Conservation (phyloP, 2,888 invertebrate genomes). For the Mythimna loreyi region DNA sequence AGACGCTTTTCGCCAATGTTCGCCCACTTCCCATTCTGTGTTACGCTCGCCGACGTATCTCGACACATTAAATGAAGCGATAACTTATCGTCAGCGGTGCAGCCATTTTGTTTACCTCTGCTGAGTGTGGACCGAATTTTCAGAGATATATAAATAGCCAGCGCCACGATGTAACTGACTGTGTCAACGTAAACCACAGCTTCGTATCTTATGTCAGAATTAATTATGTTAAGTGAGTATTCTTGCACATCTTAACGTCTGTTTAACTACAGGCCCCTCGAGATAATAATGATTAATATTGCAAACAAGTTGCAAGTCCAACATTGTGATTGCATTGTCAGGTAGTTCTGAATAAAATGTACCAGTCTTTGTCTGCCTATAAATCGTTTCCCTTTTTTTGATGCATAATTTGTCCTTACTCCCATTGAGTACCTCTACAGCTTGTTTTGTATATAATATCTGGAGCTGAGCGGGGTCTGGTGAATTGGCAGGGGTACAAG, state of each 20-base stretch:
- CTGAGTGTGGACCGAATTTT: conserved; percentile 53
- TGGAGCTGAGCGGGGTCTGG: conserved; percentile 69
- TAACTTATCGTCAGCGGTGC: conserved; percentile 67
- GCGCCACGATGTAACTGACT: conserved; percentile 37
- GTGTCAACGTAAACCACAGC: conserved; percentile 37
- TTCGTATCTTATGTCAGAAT: conserved; percentile 37
- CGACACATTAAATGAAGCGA: conserved; percentile 64
- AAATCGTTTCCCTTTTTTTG: neutral
- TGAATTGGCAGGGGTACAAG: conserved; percentile 76
- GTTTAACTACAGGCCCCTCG: conserved; percentile 21
- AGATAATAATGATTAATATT: conserved; percentile 29
- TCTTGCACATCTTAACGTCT: conserved; percentile 22
- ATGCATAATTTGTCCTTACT: conserved; percentile 3
- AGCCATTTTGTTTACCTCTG: conserved; percentile 70
- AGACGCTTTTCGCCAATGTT: conserved; percentile 48
- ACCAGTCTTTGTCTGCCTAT: neutral
- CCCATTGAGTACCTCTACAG: conserved; percentile 9
- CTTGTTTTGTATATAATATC: conserved; percentile 48
- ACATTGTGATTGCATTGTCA: conserved; percentile 9
- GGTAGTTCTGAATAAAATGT: conserved; percentile 13
- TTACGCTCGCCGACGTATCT: conserved; percentile 60
- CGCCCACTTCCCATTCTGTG: conserved; percentile 51
- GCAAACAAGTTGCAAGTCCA: conserved; percentile 29
- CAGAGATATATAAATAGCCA: conserved; percentile 53
- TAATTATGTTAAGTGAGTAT: conserved; percentile 31